A percentile compares a stretch with the other conserved stretches of the same genome.
Evolutionary conservation across 1,140 invertebrate genomes (phyloP).

Genomic region (Drosophila athabasca): DNA sequence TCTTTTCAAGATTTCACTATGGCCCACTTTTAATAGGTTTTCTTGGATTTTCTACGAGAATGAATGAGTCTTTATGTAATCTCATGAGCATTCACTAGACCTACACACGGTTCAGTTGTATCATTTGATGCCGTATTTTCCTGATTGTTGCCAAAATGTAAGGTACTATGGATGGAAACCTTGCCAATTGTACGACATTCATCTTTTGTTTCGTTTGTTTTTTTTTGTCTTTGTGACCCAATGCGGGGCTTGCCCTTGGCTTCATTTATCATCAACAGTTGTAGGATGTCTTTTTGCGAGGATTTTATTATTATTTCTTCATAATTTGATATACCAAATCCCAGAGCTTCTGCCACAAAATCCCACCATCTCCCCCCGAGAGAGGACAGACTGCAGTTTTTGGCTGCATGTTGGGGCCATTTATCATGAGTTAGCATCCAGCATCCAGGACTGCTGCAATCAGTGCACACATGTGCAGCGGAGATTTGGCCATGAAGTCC

Average conservation of each 20-base stretch:
- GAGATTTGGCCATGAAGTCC: conserved; percentile 64
- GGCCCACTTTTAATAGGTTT: neutral
- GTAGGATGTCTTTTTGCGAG: conserved; percentile 35
- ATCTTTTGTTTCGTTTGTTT: too few species aligned
- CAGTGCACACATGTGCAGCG: conserved; percentile 60
- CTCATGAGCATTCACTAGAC: too few species aligned
- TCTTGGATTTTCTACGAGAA: neutral
- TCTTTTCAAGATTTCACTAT: too few species aligned
- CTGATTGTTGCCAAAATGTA: too few species aligned
- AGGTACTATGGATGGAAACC: too few species aligned
- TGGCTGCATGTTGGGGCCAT: conserved; percentile 39
- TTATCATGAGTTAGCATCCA: conserved; percentile 48
- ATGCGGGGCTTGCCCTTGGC: conserved; percentile 28
- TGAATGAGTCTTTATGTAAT: too few species aligned
- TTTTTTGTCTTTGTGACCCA: neutral
- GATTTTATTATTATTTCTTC: conserved; percentile 46
- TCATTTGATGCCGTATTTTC: too few species aligned
- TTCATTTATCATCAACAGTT: conserved; percentile 45
- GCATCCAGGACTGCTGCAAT: conserved; percentile 48
- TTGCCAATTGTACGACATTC: too few species aligned
- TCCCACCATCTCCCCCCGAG: neutral
- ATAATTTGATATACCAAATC: conserved; percentile 45
- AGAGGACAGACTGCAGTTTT: conserved; percentile 19
- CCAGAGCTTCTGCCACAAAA: neutral
- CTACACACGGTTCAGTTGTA: too few species aligned